These are phyloP conservation scores for Eristalis pertinax DNA, from an alignment of 2,888 invertebrate genomes.

Conservation along the genomic window DNA sequence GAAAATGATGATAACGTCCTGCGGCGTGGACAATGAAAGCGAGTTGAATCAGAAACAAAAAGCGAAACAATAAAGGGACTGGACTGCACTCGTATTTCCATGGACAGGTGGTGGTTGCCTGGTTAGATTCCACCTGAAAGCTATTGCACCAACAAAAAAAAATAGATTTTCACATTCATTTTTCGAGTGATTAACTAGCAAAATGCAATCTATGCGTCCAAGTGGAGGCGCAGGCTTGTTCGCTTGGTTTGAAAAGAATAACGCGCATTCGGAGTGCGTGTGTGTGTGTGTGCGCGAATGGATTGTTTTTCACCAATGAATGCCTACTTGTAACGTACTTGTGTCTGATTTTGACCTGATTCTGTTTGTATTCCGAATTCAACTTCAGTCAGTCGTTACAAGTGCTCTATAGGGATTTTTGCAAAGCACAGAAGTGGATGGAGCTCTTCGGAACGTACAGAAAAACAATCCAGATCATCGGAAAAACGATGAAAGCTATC, in stretches of 20 bases:
- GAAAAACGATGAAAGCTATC: no score
- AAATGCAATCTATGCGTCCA: background rate
- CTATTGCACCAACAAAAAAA: no score
- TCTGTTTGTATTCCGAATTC: background rate
- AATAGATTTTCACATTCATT: background rate
- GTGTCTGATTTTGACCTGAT: background rate
- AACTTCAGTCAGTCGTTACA: background rate
- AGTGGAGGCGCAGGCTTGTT: background rate
- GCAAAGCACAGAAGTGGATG: background rate
- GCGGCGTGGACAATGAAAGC: background rate
- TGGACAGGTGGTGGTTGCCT: no score
- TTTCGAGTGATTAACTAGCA: background rate
- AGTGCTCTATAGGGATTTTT: background rate
- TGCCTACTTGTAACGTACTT: background rate
- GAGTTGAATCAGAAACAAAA: background rate
- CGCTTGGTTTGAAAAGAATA: background rate
- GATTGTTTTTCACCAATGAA: background rate
- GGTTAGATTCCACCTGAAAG: background rate
- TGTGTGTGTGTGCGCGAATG: background rate
- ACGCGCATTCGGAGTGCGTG: background rate
- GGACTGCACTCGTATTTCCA: no score
- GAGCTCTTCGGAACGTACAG: no score
- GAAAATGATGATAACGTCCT: background rate
- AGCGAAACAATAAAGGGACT: background rate
- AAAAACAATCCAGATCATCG: no score